Percentiles rank a stretch among this genome's conserved stretches.
These are phyloP conservation scores for Pecten maximus DNA, from an alignment of 2,888 invertebrate genomes.

Conservation along the genomic window DNA sequence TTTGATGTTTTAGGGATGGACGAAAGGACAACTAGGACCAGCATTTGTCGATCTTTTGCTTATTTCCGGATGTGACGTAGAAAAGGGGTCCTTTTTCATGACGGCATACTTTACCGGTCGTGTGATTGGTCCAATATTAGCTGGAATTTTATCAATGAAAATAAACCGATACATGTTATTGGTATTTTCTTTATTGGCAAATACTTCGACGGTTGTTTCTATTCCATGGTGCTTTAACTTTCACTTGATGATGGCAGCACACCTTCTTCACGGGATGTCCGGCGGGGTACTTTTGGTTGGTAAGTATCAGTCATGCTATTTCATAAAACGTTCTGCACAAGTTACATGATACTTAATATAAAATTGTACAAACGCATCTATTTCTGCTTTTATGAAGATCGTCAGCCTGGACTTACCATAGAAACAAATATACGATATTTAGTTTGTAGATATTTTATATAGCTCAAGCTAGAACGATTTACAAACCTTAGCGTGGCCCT, in stretches of 20 bases:
- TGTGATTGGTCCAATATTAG: not conserved
- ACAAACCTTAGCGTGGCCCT: too few species aligned
- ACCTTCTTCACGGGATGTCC: not conserved
- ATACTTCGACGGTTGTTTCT: not conserved
- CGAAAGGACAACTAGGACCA: not conserved
- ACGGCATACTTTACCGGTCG: not conserved
- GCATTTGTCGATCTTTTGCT: conserved; percentile 13
- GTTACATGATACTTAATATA: too few species aligned
- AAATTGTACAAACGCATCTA: too few species aligned
- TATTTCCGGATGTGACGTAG: not conserved
- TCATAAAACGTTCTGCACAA: too few species aligned
- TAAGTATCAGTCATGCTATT: not conserved
- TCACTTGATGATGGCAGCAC: not conserved
- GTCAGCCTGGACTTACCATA: too few species aligned
- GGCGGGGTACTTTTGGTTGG: not conserved
- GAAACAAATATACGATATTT: too few species aligned
- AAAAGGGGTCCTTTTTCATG: conserved; percentile 1
- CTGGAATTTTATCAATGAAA: not conserved
- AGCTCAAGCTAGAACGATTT: too few species aligned
- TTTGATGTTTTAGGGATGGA: not conserved
- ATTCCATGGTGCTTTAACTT: not conserved
- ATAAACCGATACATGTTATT: conserved; percentile 3
- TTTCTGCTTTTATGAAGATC: too few species aligned
- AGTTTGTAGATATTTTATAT: too few species aligned
- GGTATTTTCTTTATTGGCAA: conserved; percentile 1